Evolutionary conservation across 2,888 invertebrate species (phyloP).

Genomic region (Neoscelio sp.): DNA sequence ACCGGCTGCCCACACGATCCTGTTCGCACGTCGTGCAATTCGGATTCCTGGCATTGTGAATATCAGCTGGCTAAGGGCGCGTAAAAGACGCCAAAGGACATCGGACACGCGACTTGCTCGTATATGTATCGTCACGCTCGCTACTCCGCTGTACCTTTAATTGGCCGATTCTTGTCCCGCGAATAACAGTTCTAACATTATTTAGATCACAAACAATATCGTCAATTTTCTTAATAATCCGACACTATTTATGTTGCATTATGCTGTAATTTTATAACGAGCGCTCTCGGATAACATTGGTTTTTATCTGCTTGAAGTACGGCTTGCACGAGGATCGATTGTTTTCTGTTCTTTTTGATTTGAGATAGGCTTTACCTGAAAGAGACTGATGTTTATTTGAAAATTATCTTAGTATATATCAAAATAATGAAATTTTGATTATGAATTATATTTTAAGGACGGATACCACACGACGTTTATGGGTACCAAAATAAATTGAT

Average conservation of each 20-base stretch:
- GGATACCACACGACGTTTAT: too few species aligned
- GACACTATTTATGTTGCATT: conserved; percentile 23
- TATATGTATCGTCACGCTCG: conserved; percentile 75
- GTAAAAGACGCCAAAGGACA: conserved; percentile 72
- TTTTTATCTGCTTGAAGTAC: not conserved
- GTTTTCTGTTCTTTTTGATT: too few species aligned
- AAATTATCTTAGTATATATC: too few species aligned
- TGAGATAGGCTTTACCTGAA: too few species aligned
- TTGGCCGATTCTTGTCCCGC: conserved; percentile 72
- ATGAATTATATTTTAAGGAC: too few species aligned
- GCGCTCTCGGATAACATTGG: not conserved
- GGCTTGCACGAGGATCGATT: not conserved
- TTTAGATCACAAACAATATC: conserved; percentile 15
- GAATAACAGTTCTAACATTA: conserved; percentile 35
- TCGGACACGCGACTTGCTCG: conserved; percentile 80
- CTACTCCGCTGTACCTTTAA: conserved; percentile 75
- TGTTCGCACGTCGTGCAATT: conserved; percentile 68
- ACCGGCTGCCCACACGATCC: conserved; percentile 63
- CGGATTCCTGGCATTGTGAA: conserved; percentile 73
- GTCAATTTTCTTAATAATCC: conserved; percentile 48
- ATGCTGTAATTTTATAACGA: conserved; percentile 18
- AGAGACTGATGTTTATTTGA: too few species aligned
- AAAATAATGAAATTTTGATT: too few species aligned
- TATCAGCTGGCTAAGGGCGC: conserved; percentile 60
- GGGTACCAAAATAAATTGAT: too few species aligned